Percentiles rank a stretch among this genome's conserved stretches.
phyloP scores from a whole-genome alignment of 2,113 vertebrate species.

The Alosa alosa region DNA sequence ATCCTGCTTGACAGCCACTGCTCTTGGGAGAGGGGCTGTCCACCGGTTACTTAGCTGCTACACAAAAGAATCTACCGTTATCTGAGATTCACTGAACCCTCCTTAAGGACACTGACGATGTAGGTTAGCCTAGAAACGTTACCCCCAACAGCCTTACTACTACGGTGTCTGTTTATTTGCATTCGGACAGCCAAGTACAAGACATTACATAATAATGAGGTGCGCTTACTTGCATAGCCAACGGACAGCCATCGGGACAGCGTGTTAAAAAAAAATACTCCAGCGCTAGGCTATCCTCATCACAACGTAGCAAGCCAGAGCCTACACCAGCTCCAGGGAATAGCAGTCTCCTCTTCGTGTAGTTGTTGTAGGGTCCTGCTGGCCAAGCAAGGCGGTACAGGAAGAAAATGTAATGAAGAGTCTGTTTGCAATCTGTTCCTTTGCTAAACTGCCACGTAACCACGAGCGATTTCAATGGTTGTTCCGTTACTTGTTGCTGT shows the following conservation, averaged over 20 bases:
- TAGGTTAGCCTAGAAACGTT: not conserved
- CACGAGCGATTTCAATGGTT: not conserved
- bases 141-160: not conserved
- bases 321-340: not conserved
- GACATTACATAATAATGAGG: not conserved
- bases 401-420: not conserved
- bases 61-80: not conserved
- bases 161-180: not conserved
- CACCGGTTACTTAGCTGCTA: not conserved
- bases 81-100: not conserved
- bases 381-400: not conserved
- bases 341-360: not conserved
- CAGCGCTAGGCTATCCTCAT: not conserved
- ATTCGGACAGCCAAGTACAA: not conserved
- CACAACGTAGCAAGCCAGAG: not conserved
- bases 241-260: constrained; percentile 70
- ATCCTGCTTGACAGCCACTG: not conserved
- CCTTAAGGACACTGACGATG: not conserved
- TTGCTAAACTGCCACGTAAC: not conserved
- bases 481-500: not conserved
- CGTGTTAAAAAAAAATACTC: constrained; percentile 25
- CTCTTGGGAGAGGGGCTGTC: not conserved
- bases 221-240: constrained; percentile 76
- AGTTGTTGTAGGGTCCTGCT: not conserved
- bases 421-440: not conserved